Evolutionary conservation across 2,888 invertebrate species (phyloP).

Genomic region (Eueremaeus valkanovi): DNA sequence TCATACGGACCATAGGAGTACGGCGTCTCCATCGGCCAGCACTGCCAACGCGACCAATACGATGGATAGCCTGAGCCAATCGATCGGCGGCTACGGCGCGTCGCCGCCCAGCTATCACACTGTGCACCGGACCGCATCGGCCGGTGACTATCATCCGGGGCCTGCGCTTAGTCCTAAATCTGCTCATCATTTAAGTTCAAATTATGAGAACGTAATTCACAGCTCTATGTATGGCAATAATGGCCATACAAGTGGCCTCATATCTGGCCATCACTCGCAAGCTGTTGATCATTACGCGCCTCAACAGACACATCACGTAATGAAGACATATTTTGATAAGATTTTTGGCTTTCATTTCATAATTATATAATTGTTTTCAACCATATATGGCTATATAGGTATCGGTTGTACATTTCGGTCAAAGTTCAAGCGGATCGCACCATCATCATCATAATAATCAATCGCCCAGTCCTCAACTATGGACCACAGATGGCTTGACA

Average conservation of each 20-base stretch:
- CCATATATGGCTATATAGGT: too few species aligned
- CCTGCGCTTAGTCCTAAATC: conserved; percentile 1
- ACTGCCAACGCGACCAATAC: neutral
- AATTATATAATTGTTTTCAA: too few species aligned
- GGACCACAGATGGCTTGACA: conserved; percentile 25
- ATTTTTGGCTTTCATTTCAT: too few species aligned
- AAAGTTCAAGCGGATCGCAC: conserved; percentile 18
- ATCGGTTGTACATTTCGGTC: conserved; percentile 32
- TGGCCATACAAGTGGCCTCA: conserved; percentile 4
- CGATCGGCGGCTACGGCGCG: neutral
- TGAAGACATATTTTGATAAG: too few species aligned
- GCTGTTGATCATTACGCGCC: conserved; percentile 39
- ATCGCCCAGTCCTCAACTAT: conserved; percentile 24
- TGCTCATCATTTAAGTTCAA: conserved; percentile 22
- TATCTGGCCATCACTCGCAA: conserved; percentile 29
- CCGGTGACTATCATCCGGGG: conserved; percentile 14
- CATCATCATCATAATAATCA: conserved; percentile 2
- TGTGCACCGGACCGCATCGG: neutral
- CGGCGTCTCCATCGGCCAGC: neutral
- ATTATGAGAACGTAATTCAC: conserved; percentile 8
- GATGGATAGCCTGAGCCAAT: neutral
- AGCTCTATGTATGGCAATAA: conserved; percentile 14
- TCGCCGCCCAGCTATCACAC: conserved; percentile 8
- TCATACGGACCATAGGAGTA: too few species aligned
- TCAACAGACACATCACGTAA: conserved; percentile 34